Evolutionary conservation across 2,888 invertebrate genomes (phyloP), one percentile per base, ranked within the genome.

Genomic region (Resseliella maxima): DNA sequence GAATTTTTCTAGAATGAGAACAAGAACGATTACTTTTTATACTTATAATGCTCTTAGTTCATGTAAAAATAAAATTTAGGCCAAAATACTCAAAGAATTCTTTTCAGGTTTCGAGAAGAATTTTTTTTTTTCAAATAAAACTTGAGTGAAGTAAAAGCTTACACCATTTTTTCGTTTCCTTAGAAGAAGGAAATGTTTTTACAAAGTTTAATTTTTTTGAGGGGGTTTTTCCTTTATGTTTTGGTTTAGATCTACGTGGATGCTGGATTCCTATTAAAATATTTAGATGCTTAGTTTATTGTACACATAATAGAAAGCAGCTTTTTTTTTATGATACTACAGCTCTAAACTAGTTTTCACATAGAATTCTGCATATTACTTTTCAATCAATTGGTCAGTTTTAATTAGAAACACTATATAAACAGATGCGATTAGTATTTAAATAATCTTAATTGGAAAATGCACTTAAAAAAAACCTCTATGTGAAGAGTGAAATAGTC

Each of bases 131-230:
- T n/a, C n/a, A 21, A 36, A 35, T 81, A 36, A 36, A 81, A 81
- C 81, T 36, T 81, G 81, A 81, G 18, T 36, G 35, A 81, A 81
- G 81, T 81, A 36, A 81, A 81, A 81, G 81, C 81, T 81, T 81
- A 81, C 81, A 81, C 81, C 81, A 81, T 81, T 81, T 31, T 6
- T 64, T 64, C 81, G 36, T 36, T 81, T 81, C 81, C 81, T 59
- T 18, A 24, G 81, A 36, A 35, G 36, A 81, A 81, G 81, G 81
- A 81, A 81, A 12, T 15, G 1, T 36, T 81, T 81, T 81, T 81
- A 81, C 81, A 81, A 81, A 81, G 81, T 81, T 81, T 81, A n/a
- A n/a, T n/a, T n/a, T 54, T 54, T 54, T 54, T 12, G 21, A 54
- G 18, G 27, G 12, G 12, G 8, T 64, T 64, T 64, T 64, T 64